These are phyloP conservation scores for Columbina picui DNA, from an alignment of 2,113 vertebrate genomes.

Conservation along the genomic window DNA sequence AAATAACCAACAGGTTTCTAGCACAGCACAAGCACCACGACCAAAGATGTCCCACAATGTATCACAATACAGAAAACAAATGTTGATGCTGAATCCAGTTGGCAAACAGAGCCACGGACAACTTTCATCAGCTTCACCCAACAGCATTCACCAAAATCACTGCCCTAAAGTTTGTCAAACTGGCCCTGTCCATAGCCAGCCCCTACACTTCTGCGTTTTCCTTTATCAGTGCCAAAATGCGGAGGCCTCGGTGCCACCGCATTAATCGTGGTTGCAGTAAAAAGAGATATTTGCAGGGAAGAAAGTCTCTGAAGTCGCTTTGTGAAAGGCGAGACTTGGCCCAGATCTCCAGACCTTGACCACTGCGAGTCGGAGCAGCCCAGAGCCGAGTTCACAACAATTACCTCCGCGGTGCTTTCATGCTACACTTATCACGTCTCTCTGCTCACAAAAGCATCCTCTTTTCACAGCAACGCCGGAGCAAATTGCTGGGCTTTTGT, in stretches of 20 bases:
- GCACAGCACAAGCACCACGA: rapidly evolving
- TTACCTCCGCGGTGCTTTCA: neutral
- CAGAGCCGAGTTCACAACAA: neutral
- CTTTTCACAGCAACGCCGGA: neutral
- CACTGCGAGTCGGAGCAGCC: neutral
- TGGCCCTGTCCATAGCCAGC: neutral
- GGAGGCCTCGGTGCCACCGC: neutral
- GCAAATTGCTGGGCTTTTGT: constrained; percentile 6
- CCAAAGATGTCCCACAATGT: neutral
- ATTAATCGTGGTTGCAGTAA: neutral
- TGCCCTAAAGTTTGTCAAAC: no score
- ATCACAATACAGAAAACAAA: rapidly evolving
- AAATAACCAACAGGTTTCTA: neutral
- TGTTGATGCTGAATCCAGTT: rapidly evolving
- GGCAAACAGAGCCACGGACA: neutral
- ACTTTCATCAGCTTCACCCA: neutral
- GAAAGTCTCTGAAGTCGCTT: neutral
- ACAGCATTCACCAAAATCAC: neutral
- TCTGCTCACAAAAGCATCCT: constrained; percentile 31
- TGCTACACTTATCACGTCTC: neutral
- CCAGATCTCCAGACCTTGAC: constrained; percentile 1
- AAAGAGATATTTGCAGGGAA: neutral
- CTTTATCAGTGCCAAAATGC: neutral
- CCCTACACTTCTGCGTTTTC: neutral
- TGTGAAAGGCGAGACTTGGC: neutral